These are phyloP conservation scores for Oxyteleia sp. DNA, from an alignment of 2,888 invertebrate species.

Conservation along the genomic window DNA sequence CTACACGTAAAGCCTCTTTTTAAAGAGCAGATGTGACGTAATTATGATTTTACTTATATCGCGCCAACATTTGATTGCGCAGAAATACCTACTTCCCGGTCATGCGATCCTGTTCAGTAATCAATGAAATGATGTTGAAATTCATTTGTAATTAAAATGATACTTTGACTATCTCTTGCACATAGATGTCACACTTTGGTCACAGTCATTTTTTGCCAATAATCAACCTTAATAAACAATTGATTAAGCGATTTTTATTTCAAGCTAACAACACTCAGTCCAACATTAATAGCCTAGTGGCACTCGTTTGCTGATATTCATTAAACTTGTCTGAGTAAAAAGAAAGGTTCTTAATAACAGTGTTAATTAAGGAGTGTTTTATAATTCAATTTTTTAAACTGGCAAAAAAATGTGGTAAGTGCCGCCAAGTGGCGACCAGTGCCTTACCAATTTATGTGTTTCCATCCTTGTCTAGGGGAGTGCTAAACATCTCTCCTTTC, in stretches of 20 bases:
- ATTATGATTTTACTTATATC: conserved; percentile 20
- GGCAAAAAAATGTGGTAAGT: conserved; percentile 81
- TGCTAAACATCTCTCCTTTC: conserved; percentile 99
- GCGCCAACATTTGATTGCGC: conserved; percentile 27
- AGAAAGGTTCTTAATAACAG: not conserved
- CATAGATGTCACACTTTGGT: not conserved
- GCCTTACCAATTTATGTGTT: conserved; percentile 87
- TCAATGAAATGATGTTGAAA: conserved; percentile 55
- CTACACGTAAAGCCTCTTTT: not conserved
- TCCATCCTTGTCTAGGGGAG: conserved; percentile 87
- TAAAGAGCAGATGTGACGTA: not conserved
- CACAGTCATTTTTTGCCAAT: not conserved
- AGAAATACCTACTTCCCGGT: conserved; percentile 14
- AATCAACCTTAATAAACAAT: not conserved
- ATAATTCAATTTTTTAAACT: conserved; percentile 6
- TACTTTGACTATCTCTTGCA: conserved; percentile 2
- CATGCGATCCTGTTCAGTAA: conserved; percentile 30
- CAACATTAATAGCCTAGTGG: not conserved
- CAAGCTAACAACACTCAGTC: not conserved
- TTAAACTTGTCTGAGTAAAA: not conserved
- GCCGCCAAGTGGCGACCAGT: conserved; percentile 79
- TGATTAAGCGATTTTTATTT: not conserved
- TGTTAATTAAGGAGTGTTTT: conserved; percentile 14
- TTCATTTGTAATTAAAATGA: conserved; percentile 40
- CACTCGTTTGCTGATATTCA: not conserved